Percentiles rank a stretch among this genome's conserved stretches.
phyloP scores from a whole-genome alignment of 2,797 vertebrate genomes.

The Etheostoma nigrum region DNA sequence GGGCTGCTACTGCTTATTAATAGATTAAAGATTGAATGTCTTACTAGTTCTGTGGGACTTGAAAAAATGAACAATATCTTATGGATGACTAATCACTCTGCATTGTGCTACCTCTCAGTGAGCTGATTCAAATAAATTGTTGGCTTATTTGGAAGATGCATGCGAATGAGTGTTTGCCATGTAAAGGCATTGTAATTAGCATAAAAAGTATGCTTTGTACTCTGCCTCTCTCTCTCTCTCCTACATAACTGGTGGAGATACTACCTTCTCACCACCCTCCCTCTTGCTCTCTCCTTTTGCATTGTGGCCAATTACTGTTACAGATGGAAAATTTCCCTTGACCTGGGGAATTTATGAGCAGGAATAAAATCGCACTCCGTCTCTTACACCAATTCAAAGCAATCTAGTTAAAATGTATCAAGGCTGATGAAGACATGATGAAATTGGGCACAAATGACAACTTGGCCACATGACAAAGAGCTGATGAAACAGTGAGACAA shows the following conservation, averaged over 20 bases:
- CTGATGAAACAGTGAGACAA: constrained; percentile 83
- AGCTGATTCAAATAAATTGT: constrained; percentile 64
- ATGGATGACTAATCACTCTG: constrained; percentile 60
- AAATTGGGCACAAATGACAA: constrained; percentile 83
- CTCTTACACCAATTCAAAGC: constrained; percentile 69
- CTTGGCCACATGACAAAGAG: constrained; percentile 82
- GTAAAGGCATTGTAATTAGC: constrained; percentile 70
- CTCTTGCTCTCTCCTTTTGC: constrained; percentile 57
- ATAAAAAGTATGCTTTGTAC: constrained; percentile 73
- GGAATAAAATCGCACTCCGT: constrained; percentile 58
- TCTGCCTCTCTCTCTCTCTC: constrained; percentile 23
- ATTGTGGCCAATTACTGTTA: constrained; percentile 79
- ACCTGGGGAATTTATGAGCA: constrained; percentile 73
- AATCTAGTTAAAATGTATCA: constrained; percentile 68
- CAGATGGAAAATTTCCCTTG: constrained; percentile 76
- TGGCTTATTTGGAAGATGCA: constrained; percentile 70
- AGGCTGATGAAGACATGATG: constrained; percentile 83
- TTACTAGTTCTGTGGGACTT: constrained; percentile 49
- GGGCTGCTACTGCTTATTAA: constrained; percentile 66
- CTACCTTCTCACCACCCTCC: constrained; percentile 52
- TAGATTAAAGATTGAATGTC: constrained; percentile 65
- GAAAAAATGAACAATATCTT: constrained; percentile 46
- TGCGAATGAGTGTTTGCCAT: constrained; percentile 51
- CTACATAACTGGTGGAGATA: constrained; percentile 64
- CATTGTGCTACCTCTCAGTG: constrained; percentile 61